Evolutionary conservation across 2,888 invertebrate species (phyloP).

Genomic region (Idaea straminata): DNA sequence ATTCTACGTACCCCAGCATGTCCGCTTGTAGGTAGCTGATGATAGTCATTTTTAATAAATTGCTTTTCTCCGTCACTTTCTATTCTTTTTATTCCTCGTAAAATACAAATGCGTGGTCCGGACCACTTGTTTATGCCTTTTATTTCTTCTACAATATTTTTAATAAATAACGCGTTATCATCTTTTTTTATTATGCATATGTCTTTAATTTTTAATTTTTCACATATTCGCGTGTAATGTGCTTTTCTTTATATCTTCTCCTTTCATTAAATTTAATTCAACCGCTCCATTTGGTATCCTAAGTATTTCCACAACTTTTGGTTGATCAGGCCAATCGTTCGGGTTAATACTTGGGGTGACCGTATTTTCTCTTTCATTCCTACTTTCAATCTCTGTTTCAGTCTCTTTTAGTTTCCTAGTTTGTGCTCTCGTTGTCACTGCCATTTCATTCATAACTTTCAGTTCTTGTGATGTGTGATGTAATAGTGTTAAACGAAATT

Average conservation of each 20-base stretch:
- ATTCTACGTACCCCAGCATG: slow-evolving; percentile 25
- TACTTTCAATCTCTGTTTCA: slow-evolving; percentile 7
- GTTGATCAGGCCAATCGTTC: slow-evolving; percentile 23
- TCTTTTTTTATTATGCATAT: slow-evolving; percentile 16
- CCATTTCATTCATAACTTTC: slow-evolving; percentile 13
- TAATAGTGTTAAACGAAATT: slow-evolving; percentile 19
- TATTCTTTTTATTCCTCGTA: slow-evolving; percentile 24
- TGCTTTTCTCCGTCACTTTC: slow-evolving; percentile 17
- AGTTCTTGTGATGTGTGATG: slow-evolving; percentile 13
- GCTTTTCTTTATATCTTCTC: slow-evolving; percentile 11
- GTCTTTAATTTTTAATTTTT: slow-evolving; percentile 12
- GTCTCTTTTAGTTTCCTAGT: slow-evolving; percentile 12
- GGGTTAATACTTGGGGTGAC: slow-evolving; percentile 11
- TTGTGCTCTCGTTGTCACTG: slow-evolving; percentile 12
- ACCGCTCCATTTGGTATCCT: slow-evolving; percentile 18
- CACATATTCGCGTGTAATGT: slow-evolving; percentile 27
- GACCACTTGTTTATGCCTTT: slow-evolving; percentile 16
- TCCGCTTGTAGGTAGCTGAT: slow-evolving; percentile 26
- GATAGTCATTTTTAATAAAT: slow-evolving; percentile 29
- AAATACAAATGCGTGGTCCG: slow-evolving; percentile 27
- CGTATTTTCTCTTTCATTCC: background rate
- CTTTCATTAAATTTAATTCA: slow-evolving; percentile 18
- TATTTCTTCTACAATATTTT: slow-evolving; percentile 19
- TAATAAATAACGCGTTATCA: slow-evolving; percentile 21
- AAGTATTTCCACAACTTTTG: slow-evolving; percentile 23